Evolutionary conservation across 1,140 invertebrate genomes (phyloP), one percentile per base, ranked within the genome.

Genomic region (Hydropsyche tenuis): DNA sequence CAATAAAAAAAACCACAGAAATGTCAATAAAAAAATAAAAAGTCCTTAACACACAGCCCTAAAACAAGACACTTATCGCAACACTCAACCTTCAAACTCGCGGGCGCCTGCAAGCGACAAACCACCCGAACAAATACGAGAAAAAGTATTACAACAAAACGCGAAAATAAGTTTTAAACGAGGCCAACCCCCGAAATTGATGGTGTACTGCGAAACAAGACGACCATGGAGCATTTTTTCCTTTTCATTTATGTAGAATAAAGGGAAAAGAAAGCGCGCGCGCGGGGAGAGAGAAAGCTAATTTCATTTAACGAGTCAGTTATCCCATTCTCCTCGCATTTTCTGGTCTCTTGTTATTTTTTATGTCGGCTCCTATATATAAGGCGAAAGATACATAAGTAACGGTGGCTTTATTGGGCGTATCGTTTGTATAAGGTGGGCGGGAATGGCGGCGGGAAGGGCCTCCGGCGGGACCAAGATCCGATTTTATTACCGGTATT

Each of bases 241-340:
- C 3, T 22, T 60, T 60, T 25, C 56, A 60, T 25, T 48, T 48
- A 3, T 6, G 5, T 20, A 25, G 23, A 25, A 60, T 23, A 22
- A 56, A 18, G 23, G 25, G 20, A 14, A 20, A 7, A 25, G 9
- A 20, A 1, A 60, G 23, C 2, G 20, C 3, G 12, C 22, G 56
- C 6, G 20, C 30, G 20, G 43, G 9, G 68, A 42, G 45, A 51
- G 30, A 71, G 68, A 73, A 72, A 73, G 75, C 69, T 77, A 77
- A 77, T 77, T 77, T 74, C 73, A 74, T 77, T 77, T 76, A 76
- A 76, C 75, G 75, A 77, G 75, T 77, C 75, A 77, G 75, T 77
- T 77, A 77, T 77, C 75, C 72, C 72, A 64, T 70, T 73, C 72
- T 65, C 22, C 60, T 27, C 60, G 46, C 72, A 65, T 65, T 72